Evolutionary conservation across 2,888 invertebrate genomes (phyloP), one percentile per base, ranked within the genome.

Genomic region (Orthosia incerta): DNA sequence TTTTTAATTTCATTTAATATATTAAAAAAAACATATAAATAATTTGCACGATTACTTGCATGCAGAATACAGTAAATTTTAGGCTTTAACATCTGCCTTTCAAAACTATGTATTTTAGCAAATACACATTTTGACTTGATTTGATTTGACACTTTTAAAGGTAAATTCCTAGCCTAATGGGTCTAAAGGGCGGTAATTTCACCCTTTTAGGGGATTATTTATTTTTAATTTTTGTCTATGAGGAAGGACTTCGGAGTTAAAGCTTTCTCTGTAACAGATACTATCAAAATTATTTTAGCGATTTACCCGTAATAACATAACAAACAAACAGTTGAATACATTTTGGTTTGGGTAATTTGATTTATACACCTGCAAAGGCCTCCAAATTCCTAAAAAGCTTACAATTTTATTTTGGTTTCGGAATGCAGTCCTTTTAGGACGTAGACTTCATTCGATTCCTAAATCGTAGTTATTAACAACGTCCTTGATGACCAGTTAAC

Each of bases 401-500:
- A 16, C 11, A 31, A 57, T 31, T 9, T 31, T 57, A 57, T 4
- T 31, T 4, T 31, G 26, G 4, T 7, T 7, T 9, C 16, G 55
- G 55, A 55, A 57, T 57, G 4, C 31, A 57, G 11, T 18, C 18
- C 31, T 23, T 55, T 9, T 18, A 48, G 7, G 7, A 39, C 20
- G 18, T 64, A 18, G 3, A 31, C 16, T 68, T 13, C 62, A 53
- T 81, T 80, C 55, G 20, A 64, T 20, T 61, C 46, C 60, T 67
- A 55, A 48, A 63, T 63, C 46, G 4, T 53, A 59, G 31, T 48
- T 46, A 63, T 69, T 59, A 51, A 39, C 16, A 57, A 45, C 20
- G 78, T 56, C 85, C 82, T 84, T 78, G 74, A 68, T 62, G 62
- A 73, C 73, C 55, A 68, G 31, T 72, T 80, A 59, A 50, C 53